Evolutionary conservation across 1,140 invertebrate species (phyloP), one percentile per base, ranked within the genome.

Genomic region (Drosophila novamexicana): DNA sequence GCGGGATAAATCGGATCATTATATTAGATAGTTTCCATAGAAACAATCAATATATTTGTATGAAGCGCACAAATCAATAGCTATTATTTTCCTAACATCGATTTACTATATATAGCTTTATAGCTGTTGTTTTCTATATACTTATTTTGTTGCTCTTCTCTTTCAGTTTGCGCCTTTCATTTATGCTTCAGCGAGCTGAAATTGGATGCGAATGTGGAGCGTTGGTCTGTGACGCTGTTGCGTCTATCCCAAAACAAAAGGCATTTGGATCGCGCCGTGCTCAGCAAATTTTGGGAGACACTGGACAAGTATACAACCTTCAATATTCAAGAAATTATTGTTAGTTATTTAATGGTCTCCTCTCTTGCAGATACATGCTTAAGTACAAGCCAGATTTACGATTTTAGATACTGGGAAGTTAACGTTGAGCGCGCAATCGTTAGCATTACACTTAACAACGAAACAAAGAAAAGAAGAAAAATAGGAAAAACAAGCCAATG

Each of bases 201-300:
- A 86, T 78, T 99, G 75, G 98, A 99, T 92, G 93, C 95, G 7
- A 99, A 99, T 93, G 98, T 99, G 40, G 96, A 95, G 29, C 97
- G 98, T 78, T 99, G 99, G 99, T 97, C 97, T 29, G 99, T 99
- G 0, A 96, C 96, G 29, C 96, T 99, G 12, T 95, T 99, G 49
- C 95, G 98, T 92, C 93, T 99, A 6, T 98, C 98, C 56, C 94
- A 97, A 85, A 97, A 96, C 52, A 98, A 98, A 93, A 94, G 99
- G 39, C 98, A 99, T 95, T 95, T 99, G 77, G 99, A 99, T 93
- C 94, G 98, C 89, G 98, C 98, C 44, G 97, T 96, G 42, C 94
- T 99, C 37, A 97, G 99, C 94, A 95, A 96, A 75, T 99, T 99
- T 93, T 99, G 99, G 99, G 98, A 99, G 93, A 96, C 96, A 75